These are phyloP conservation scores for Caloenas nicobarica DNA, from an alignment of 2,113 vertebrate genomes.

Conservation along the genomic window DNA sequence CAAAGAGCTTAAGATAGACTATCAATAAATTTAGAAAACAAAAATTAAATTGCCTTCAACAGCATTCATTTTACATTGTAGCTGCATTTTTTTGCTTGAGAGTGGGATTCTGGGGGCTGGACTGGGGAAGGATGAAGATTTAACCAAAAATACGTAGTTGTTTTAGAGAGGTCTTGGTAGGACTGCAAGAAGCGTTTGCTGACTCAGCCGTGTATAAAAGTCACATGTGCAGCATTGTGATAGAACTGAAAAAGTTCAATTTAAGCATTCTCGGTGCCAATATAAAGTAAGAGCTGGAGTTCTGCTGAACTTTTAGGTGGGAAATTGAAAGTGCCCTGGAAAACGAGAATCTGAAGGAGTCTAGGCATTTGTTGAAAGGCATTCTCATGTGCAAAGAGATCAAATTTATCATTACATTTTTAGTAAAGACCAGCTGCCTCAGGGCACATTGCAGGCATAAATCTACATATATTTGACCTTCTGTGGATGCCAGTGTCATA, in stretches of 20 bases:
- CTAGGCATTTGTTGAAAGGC: neutral
- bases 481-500: neutral
- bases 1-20: neutral
- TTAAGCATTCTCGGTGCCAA: neutral
- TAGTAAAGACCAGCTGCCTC: neutral
- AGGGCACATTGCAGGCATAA: fast-evolving
- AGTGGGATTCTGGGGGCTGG: neutral
- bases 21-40: neutral
- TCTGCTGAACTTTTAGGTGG: neutral
- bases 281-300: neutral
- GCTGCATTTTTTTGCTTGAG: neutral
- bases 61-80: neutral
- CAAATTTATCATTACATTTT: neutral
- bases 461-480: neutral
- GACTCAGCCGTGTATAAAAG: neutral
- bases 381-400: neutral
- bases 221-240: fast-evolving
- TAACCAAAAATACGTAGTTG: neutral
- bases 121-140: neutral
- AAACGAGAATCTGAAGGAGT: neutral
- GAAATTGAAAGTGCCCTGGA: neutral
- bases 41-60: neutral
- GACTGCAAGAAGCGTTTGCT: neutral
- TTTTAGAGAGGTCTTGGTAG: neutral
- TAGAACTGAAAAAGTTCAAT: neutral